Percentiles rank a stretch among this genome's conserved stretches.
Evolutionary conservation across 2,888 invertebrate species (phyloP).

Genomic region (Cantharis rufa): DNA sequence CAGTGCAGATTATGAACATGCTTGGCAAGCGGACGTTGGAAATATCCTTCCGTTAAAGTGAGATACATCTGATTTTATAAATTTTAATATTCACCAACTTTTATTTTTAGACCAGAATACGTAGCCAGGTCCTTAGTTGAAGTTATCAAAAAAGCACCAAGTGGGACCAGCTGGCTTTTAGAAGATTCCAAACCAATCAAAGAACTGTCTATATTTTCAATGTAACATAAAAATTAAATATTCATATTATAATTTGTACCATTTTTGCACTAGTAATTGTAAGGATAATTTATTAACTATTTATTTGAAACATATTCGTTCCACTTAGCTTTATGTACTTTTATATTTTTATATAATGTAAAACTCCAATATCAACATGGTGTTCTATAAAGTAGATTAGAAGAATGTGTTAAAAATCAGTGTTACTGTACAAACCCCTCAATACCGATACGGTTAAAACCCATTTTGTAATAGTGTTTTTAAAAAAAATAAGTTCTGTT

Average conservation of each 20-base stretch:
- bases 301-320: background rate
- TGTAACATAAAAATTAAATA: background rate
- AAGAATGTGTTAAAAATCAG: background rate
- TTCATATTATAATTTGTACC: slow-evolving; percentile 8
- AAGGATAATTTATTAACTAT: background rate
- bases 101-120: slow-evolving; percentile 68
- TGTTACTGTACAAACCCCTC: background rate
- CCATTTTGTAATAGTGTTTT: background rate
- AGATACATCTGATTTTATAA: slow-evolving; percentile 34
- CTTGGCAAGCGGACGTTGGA: slow-evolving; percentile 72
- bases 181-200: slow-evolving; percentile 69
- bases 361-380: background rate
- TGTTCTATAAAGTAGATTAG: background rate
- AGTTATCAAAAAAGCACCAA: slow-evolving; percentile 67
- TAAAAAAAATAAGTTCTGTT: background rate
- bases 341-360: background rate
- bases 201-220: slow-evolving; percentile 55
- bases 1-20: slow-evolving; percentile 72
- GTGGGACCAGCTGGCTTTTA: slow-evolving; percentile 74
- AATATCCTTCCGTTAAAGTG: slow-evolving; percentile 68
- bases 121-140: slow-evolving; percentile 71
- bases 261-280: slow-evolving; percentile 1
- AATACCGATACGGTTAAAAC: background rate
- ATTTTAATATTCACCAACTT: slow-evolving; percentile 2
- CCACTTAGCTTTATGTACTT: background rate